phyloP scores from a whole-genome alignment of 2,888 invertebrate genomes.

The Petrolisthes cinctipes region DNA sequence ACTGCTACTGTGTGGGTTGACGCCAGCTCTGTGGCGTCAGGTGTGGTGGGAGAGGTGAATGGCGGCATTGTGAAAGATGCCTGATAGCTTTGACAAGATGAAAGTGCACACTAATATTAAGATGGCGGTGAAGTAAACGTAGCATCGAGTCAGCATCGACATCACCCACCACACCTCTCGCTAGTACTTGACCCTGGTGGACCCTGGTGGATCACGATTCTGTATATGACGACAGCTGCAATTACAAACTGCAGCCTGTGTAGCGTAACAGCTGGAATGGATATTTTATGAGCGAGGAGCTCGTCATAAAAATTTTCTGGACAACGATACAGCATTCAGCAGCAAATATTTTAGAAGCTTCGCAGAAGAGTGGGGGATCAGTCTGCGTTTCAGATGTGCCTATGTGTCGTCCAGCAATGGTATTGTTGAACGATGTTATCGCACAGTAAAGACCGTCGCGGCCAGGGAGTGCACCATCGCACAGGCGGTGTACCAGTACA shows the following conservation, averaged over 20 bases:
- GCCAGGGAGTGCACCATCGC: background rate
- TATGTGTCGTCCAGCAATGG: conserved; percentile 36
- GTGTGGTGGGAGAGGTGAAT: background rate
- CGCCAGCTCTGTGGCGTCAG: conserved; percentile 34
- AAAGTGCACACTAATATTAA: conserved; percentile 19
- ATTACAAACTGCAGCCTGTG: background rate
- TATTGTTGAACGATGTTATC: no score
- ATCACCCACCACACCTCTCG: background rate
- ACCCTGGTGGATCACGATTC: background rate
- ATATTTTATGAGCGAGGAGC: background rate
- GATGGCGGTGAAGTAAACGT: conserved; percentile 5
- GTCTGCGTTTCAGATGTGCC: conserved; percentile 24
- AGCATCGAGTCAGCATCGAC: conserved; percentile 19
- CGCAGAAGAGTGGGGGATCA: background rate
- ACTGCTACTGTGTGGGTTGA: conserved; percentile 26
- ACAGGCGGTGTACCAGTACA: background rate
- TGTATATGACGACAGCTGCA: background rate
- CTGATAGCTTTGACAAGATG: conserved; percentile 17
- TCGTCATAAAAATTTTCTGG: background rate
- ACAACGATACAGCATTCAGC: background rate
- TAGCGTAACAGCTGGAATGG: background rate
- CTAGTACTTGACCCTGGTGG: background rate
- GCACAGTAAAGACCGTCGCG: no score
- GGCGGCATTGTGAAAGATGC: conserved; percentile 18
- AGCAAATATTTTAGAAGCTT: background rate